These are phyloP conservation scores for Syndactyla subalaris DNA, from an alignment of 2,797 vertebrate species.

Conservation along the genomic window DNA sequence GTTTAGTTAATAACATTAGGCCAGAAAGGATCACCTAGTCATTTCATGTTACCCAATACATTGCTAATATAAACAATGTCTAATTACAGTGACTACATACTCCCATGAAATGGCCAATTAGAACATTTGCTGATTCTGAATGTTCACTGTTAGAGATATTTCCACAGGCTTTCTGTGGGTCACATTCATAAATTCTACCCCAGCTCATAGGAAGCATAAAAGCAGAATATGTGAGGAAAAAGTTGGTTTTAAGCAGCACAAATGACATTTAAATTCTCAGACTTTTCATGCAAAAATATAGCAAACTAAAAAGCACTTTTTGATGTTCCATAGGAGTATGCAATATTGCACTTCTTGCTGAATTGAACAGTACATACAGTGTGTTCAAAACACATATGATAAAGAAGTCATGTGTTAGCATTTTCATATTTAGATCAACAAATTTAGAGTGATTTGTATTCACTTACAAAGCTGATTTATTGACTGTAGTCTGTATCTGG, in stretches of 20 bases:
- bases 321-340: background rate
- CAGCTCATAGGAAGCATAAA: background rate
- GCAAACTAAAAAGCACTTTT: background rate
- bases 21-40: conserved; percentile 59
- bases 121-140: conserved; percentile 55
- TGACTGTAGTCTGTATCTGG: background rate
- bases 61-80: conserved; percentile 58
- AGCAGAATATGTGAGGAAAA: background rate
- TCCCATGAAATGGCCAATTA: conserved; percentile 64
- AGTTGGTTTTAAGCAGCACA: background rate
- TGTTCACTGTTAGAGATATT: background rate
- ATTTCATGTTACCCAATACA: conserved; percentile 47
- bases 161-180: conserved; percentile 14
- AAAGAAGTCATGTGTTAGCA: background rate
- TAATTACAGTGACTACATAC: conserved; percentile 50
- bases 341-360: conserved; percentile 4
- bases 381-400: background rate
- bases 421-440: conserved; percentile 50
- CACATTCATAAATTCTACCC: background rate
- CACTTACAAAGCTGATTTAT: background rate
- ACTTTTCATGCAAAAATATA: background rate
- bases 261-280: background rate
- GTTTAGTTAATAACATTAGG: conserved; percentile 61
- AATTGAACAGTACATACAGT: background rate
- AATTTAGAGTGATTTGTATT: conserved; percentile 6